These are phyloP conservation scores for Dendrophyllia cribrosa DNA, from an alignment of 64 coral and sea anemone species.

Conservation along the genomic window DNA sequence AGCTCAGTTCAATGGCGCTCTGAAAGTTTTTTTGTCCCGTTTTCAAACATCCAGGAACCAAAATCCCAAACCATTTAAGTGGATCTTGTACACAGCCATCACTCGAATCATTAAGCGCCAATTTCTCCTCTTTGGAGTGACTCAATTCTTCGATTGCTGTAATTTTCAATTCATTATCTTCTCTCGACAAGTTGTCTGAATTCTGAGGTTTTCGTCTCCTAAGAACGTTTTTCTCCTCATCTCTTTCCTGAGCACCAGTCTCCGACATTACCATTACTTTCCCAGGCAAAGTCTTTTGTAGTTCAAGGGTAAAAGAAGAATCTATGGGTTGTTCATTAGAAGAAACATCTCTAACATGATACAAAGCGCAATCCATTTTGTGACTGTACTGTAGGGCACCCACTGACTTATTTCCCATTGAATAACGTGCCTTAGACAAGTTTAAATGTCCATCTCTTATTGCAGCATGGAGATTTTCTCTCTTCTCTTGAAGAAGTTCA, in stretches of 20 bases:
- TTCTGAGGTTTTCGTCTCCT: background rate
- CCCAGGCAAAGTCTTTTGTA: constrained; percentile 62
- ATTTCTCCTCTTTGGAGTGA: background rate
- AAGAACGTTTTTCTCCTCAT: constrained; percentile 40
- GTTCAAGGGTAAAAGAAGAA: constrained; percentile 6
- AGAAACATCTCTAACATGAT: background rate
- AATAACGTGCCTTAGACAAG: constrained; percentile 90
- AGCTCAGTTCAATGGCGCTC: constrained; percentile 75
- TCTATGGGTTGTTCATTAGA: background rate
- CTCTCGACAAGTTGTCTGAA: background rate
- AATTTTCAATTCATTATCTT: background rate
- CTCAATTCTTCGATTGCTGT: constrained; percentile 17
- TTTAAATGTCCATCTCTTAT: constrained; percentile 93
- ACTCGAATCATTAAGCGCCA: background rate
- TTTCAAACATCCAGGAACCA: constrained; percentile 82
- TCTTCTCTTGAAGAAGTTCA: constrained; percentile 72
- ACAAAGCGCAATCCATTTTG: constrained; percentile 79
- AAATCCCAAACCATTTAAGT: constrained; percentile 91
- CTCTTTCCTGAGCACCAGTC: background rate
- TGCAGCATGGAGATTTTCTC: constrained; percentile 42
- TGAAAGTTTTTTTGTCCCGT: constrained; percentile 79
- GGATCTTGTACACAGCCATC: constrained; percentile 63
- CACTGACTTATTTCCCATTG: constrained; percentile 93
- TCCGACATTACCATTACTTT: background rate
- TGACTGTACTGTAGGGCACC: constrained; percentile 84